Percentiles rank a stretch among this genome's conserved stretches.
phyloP scores from a whole-genome alignment of 2,113 vertebrate genomes.

The Crocuta crocuta region DNA sequence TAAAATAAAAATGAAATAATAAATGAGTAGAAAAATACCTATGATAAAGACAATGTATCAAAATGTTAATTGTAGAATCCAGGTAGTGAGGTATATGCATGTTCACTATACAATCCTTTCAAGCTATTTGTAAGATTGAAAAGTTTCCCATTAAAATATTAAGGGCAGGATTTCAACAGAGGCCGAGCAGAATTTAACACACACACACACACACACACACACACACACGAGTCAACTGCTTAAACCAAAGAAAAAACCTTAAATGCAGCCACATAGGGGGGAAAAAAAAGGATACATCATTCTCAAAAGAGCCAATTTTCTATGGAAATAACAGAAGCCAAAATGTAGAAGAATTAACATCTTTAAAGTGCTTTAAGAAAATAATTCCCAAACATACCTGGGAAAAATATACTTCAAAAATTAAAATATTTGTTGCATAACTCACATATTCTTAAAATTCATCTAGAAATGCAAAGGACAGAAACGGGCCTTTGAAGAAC shows the following conservation, averaged over 20 bases:
- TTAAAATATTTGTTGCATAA: background rate
- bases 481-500: background rate
- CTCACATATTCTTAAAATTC: background rate
- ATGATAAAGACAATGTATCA: background rate
- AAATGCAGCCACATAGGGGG: background rate
- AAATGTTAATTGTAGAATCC: background rate
- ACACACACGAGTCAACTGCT: background rate
- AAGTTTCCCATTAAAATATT: conserved; percentile 19
- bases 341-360: background rate
- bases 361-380: background rate
- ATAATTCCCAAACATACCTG: background rate
- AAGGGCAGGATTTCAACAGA: background rate
- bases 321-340: background rate
- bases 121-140: background rate
- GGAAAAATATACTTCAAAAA: background rate
- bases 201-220: background rate
- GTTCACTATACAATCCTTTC: background rate
- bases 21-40: background rate
- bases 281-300: background rate
- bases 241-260: background rate
- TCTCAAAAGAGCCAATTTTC: conserved; percentile 12
- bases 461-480: background rate
- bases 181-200: background rate
- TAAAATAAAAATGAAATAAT: conserved; percentile 1
- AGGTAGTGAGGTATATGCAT: background rate